Conservation (phyloP, 2,797 vertebrate species). For the Balearica regulorum region DNA sequence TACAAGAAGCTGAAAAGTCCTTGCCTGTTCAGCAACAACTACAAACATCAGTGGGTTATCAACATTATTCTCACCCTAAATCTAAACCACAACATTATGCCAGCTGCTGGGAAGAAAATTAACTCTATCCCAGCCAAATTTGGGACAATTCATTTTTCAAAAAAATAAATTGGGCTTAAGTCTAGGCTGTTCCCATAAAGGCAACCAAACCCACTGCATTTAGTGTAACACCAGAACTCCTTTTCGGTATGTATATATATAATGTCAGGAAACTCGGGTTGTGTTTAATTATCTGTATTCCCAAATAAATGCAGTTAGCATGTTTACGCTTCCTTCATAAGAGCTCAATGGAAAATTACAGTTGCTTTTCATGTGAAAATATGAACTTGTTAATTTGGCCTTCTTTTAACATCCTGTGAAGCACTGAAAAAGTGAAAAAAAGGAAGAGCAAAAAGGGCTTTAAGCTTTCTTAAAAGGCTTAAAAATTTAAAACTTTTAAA, state of each 20-base stretch:
- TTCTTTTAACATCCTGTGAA: not conserved
- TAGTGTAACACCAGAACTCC: not conserved
- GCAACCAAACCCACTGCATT: not conserved
- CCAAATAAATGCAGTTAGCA: not conserved
- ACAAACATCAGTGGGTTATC: too few relatives aligned
- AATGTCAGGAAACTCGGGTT: not conserved
- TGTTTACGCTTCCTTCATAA: not conserved
- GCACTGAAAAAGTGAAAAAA: not conserved
- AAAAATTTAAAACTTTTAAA: not conserved
- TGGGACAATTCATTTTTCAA: not conserved
- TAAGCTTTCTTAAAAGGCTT: not conserved
- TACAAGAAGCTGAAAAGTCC: too few relatives aligned
- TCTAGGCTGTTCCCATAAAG: not conserved
- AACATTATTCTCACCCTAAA: too few relatives aligned
- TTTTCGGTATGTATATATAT: not conserved
- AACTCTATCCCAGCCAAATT: too few relatives aligned
- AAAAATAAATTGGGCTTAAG: not conserved
- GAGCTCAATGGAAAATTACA: not conserved
- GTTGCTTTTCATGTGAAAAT: not conserved
- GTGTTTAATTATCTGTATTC: not conserved
- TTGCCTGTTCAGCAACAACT: too few relatives aligned
- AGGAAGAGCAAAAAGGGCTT: not conserved
- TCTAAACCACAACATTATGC: too few relatives aligned
- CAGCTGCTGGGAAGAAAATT: too few relatives aligned
- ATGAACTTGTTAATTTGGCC: not conserved